A percentile compares a stretch with the other conserved stretches of the same genome.
These are phyloP conservation scores for Cantharis flavilabris DNA, from an alignment of 2,888 invertebrate genomes.

Conservation along the genomic window DNA sequence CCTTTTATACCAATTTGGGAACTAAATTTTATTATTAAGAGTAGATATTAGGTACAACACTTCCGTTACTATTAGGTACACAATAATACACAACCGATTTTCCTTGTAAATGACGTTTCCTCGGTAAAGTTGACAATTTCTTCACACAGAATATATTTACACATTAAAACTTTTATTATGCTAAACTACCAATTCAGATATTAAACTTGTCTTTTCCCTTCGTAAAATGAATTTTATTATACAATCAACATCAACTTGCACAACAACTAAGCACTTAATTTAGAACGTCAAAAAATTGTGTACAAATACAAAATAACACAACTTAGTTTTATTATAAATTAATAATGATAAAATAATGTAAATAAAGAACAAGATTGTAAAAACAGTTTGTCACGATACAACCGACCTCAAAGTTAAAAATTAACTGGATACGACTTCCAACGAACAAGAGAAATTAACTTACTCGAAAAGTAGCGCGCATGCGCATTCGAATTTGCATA, in stretches of 20 bases:
- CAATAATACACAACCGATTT: not conserved
- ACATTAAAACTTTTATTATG: not conserved
- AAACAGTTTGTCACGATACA: conserved; percentile 35
- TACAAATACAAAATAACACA: not conserved
- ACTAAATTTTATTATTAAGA: not conserved
- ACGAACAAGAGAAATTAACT: conserved; percentile 27
- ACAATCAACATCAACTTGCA: not conserved
- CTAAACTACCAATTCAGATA: not conserved
- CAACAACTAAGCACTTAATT: not conserved
- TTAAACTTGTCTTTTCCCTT: not conserved
- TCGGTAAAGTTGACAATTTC: not conserved
- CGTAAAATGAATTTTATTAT: not conserved
- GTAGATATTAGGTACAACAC: not conserved
- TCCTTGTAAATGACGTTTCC: not conserved
- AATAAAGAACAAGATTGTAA: conserved; percentile 44
- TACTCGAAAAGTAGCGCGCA: conserved; percentile 33
- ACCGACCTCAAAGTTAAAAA: conserved; percentile 41
- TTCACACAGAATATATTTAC: not conserved
- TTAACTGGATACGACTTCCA: conserved; percentile 44
- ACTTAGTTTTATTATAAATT: conserved; percentile 8
- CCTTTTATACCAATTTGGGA: not conserved
- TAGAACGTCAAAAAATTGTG: not conserved
- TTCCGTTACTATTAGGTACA: not conserved
- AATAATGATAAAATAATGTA: conserved; percentile 35
- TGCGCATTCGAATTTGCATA: conserved; percentile 32